A percentile compares a stretch with the other conserved stretches of the same genome.
phyloP scores from a whole-genome alignment of 2,888 invertebrate genomes.

The Metalampra italica region DNA sequence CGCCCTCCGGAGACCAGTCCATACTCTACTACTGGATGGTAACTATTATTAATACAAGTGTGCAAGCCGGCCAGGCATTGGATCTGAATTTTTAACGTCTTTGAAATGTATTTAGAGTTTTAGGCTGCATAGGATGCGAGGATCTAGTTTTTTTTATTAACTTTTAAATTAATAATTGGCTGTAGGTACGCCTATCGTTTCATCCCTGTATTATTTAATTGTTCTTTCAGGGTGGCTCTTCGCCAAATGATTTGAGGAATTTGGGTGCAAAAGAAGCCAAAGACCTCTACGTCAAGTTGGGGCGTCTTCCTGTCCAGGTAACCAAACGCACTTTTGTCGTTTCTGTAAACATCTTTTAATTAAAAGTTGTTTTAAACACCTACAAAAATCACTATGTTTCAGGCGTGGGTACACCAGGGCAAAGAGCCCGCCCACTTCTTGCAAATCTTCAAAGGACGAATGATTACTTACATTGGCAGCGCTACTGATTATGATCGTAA shows the following conservation, averaged over 20 bases:
- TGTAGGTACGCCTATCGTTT: too few relatives aligned
- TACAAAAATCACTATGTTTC: constrained; percentile 9
- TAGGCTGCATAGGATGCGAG: too few relatives aligned
- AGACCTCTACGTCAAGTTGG: constrained; percentile 69
- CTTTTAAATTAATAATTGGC: too few relatives aligned
- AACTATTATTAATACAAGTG: constrained; percentile 23
- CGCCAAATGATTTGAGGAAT: constrained; percentile 85
- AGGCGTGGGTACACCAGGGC: constrained; percentile 90
- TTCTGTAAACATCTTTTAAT: neutral
- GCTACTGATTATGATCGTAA: constrained; percentile 83
- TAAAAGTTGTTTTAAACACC: neutral
- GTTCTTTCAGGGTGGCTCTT: constrained; percentile 83
- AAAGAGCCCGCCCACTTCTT: constrained; percentile 95
- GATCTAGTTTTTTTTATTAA: too few relatives aligned
- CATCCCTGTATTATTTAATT: neutral
- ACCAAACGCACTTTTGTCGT: neutral
- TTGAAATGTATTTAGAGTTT: too few relatives aligned
- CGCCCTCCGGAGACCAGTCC: constrained; percentile 79
- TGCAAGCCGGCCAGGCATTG: too few relatives aligned
- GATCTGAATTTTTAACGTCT: too few relatives aligned
- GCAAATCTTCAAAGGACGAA: constrained; percentile 91
- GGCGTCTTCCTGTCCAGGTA: constrained; percentile 74
- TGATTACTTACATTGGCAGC: constrained; percentile 86
- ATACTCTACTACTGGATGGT: constrained; percentile 90
- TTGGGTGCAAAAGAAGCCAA: constrained; percentile 81